Evolutionary conservation across 2,888 invertebrate species (phyloP).

Genomic region (Eurytoma californica): DNA sequence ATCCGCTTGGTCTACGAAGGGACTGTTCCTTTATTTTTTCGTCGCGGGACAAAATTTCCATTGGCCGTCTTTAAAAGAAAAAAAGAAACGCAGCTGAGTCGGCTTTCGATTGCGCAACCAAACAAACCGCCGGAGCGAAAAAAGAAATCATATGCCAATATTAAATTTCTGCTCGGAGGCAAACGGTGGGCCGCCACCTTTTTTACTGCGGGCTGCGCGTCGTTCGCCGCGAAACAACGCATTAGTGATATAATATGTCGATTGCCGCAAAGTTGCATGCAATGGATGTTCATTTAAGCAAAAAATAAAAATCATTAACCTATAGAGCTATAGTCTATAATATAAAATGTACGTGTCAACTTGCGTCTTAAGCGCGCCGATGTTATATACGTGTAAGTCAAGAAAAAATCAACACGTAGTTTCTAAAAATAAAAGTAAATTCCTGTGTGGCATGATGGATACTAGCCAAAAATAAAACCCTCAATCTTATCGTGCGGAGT

Average conservation of each 20-base stretch:
- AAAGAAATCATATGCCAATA: not conserved
- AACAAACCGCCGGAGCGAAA: not conserved
- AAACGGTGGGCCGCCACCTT: not conserved
- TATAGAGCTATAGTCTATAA: slow-evolving; percentile 29
- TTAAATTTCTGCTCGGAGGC: slow-evolving; percentile 10
- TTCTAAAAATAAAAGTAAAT: too few relatives aligned
- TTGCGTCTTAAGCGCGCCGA: not conserved
- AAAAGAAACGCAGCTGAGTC: not conserved
- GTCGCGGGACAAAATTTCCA: not conserved
- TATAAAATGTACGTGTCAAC: slow-evolving; percentile 34
- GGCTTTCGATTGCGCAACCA: not conserved
- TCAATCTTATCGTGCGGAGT: slow-evolving; percentile 22
- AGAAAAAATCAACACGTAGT: too few relatives aligned
- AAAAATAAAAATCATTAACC: slow-evolving; percentile 13
- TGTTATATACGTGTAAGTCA: slow-evolving; percentile 16
- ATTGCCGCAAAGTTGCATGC: slow-evolving; percentile 21
- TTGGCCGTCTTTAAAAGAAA: not conserved
- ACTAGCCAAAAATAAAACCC: slow-evolving; percentile 15
- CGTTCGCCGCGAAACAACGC: not conserved
- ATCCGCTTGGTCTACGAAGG: not conserved
- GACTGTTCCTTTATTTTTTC: not conserved
- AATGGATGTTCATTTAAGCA: slow-evolving; percentile 24
- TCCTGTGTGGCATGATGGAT: slow-evolving; percentile 17
- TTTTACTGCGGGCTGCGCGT: not conserved
- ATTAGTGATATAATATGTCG: slow-evolving; percentile 38